Evolutionary conservation across 2,888 invertebrate species (phyloP).

Genomic region (Asteroscopus sphinx): DNA sequence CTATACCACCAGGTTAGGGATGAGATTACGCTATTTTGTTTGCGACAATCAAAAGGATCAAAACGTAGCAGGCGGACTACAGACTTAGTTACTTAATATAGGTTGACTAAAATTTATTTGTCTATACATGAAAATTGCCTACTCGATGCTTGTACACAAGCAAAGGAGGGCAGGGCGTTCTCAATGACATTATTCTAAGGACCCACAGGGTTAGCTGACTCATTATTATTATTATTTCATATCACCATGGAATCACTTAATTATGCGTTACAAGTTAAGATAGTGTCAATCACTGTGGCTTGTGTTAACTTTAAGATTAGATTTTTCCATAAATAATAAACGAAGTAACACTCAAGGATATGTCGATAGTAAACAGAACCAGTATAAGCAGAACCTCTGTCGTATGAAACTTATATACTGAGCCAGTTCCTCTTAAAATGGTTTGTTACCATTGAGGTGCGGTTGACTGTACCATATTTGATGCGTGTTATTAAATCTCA

Average conservation of each 20-base stretch:
- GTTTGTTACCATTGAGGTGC: too few species aligned
- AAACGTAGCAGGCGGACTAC: constrained; percentile 52
- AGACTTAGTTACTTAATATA: constrained; percentile 58
- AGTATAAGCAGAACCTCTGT: too few species aligned
- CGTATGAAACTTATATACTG: too few species aligned
- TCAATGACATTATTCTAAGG: constrained; percentile 80
- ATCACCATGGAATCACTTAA: constrained; percentile 60
- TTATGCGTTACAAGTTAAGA: constrained; percentile 34
- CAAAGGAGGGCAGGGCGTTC: constrained; percentile 81
- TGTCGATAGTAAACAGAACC: too few species aligned
- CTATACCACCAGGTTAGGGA: too few species aligned
- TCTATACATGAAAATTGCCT: constrained; percentile 79
- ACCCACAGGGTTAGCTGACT: constrained; percentile 73
- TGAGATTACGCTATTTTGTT: not conserved
- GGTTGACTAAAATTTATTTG: constrained; percentile 79
- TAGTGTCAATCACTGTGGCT: constrained; percentile 32
- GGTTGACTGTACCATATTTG: too few species aligned
- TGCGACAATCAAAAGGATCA: constrained; percentile 59
- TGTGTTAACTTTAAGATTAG: constrained; percentile 21
- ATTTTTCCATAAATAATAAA: not conserved
- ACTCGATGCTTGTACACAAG: constrained; percentile 60
- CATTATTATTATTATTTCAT: constrained; percentile 75
- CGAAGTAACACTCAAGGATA: too few species aligned
- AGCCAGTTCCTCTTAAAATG: too few species aligned
- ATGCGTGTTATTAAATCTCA: too few species aligned